These are phyloP conservation scores for Orbicella faveolata DNA, from an alignment of 64 coral and sea anemone genomes.

Conservation along the genomic window DNA sequence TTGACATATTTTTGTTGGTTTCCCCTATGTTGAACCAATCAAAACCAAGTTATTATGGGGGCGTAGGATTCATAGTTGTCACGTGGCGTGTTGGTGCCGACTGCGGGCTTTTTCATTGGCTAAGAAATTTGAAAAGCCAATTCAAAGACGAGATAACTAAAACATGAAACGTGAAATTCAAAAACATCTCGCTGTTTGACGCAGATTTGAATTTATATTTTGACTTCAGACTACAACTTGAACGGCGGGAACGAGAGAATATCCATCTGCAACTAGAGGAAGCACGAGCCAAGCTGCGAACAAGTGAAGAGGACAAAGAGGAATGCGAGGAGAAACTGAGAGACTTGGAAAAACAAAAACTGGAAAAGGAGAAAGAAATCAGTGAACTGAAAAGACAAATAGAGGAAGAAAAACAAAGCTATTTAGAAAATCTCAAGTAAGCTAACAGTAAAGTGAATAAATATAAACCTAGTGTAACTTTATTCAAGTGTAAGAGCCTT, in stretches of 20 bases:
- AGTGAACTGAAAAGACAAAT: slow-evolving; percentile 38
- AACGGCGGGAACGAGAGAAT: slow-evolving; percentile 49
- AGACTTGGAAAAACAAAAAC: slow-evolving; percentile 43
- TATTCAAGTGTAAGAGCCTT: too few relatives aligned
- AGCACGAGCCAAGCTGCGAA: slow-evolving; percentile 47
- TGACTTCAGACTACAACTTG: slow-evolving; percentile 23
- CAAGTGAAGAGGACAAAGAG: slow-evolving; percentile 53
- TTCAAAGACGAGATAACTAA: too few relatives aligned
- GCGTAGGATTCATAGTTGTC: too few relatives aligned
- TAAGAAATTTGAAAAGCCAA: too few relatives aligned
- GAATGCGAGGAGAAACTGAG: slow-evolving; percentile 20
- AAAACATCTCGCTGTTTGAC: too few relatives aligned
- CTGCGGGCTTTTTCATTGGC: too few relatives aligned
- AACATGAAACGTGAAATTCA: too few relatives aligned
- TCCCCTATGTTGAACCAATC: too few relatives aligned
- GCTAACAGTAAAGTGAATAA: background rate
- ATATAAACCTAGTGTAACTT: too few relatives aligned
- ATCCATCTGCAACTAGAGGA: slow-evolving; percentile 51
- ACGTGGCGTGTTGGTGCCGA: too few relatives aligned
- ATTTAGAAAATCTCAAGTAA: slow-evolving; percentile 56
- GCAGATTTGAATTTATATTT: background rate
- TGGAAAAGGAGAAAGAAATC: slow-evolving; percentile 53
- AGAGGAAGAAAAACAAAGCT: slow-evolving; percentile 55
- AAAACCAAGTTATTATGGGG: too few relatives aligned
- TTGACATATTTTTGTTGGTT: too few relatives aligned